Base-by-base conservation (phyloP, 1,140 invertebrate genomes). In the Drosophila sproati region DNA sequence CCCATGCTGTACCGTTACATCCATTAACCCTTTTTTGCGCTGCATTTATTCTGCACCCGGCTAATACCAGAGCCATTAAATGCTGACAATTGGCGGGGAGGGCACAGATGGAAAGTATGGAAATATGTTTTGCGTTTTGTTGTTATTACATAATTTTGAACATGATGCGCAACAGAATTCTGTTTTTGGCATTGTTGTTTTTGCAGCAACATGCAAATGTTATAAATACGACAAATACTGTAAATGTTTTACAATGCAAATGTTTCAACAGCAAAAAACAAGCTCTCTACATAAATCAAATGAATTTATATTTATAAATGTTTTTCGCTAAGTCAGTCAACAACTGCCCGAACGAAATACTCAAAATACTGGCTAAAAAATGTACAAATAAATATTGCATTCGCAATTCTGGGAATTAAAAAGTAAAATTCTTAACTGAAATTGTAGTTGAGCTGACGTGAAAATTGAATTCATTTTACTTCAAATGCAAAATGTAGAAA, bases 71-170 rank as follows among this genome's bases (percentile, higher is more conserved):
- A 34, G 47, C 28, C 55, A 47, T 48, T 56, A 39, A 72, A 72
- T 37, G 41, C 48, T 29, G 67, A 57, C 4, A n/a, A 41, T 28
- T 5, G 5, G 31, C 10, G 12, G n/a, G 34, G 66, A 8, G n/a
- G 20, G 20, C 20, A 20, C 0, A 28, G n/a, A 10, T 7, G 34
- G 29, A 52, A 61, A 51, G 68, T 79, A 87, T 68, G 71, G 62
- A 87, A 78, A 76, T 82, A 77, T 83, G 41, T 72, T 73, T 61
- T 41, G 41, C 32, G 39, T 61, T 80, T 73, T 77, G 72, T 82
- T 82, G 70, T 83, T 82, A 83, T 83, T 79, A 73, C 39, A 59
- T 52, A 82, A 78, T 78, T 77, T 57, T 66, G 71, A 78, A 60
- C 51, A 56, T 39, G 39, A 43, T 47, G 57, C 57, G 12, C 57